phyloP scores from a whole-genome alignment of 2,113 vertebrate genomes.

The Erpornis zantholeuca region DNA sequence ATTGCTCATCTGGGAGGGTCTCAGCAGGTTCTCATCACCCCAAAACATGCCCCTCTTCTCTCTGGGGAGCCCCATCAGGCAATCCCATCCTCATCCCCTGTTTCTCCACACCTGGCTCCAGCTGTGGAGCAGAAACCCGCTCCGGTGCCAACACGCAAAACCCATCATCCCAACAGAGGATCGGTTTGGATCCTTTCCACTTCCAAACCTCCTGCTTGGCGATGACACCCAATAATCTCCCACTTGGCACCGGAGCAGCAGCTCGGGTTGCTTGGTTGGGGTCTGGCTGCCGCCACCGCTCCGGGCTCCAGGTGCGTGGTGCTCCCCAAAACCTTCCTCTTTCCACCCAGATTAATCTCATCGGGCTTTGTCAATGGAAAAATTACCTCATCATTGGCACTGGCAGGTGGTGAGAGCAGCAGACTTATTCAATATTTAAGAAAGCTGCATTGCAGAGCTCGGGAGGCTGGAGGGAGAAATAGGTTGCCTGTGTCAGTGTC shows the following conservation, averaged over 20 bases:
- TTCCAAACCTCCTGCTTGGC: neutral
- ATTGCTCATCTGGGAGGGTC: accelerated
- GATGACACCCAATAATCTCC: neutral
- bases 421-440: constrained; percentile 69
- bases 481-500: constrained; percentile 54
- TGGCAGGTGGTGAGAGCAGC: constrained; percentile 48
- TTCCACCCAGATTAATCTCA: constrained; percentile 17
- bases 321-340: neutral
- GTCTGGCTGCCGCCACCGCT: neutral
- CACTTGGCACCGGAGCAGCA: neutral
- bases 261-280: neutral
- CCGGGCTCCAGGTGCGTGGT: neutral
- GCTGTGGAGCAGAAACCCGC: accelerated
- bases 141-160: accelerated
- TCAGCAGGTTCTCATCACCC: neutral
- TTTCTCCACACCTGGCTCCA: neutral
- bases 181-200: accelerated
- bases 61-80: neutral
- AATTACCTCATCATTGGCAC: constrained; percentile 33
- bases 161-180: neutral
- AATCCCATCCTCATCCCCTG: accelerated
- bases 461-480: constrained; percentile 29
- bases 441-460: constrained; percentile 75
- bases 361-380: constrained; percentile 47
- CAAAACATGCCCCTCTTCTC: neutral